Evolutionary conservation across 2,888 invertebrate species (phyloP).

Genomic region (Matsumyia berberina): DNA sequence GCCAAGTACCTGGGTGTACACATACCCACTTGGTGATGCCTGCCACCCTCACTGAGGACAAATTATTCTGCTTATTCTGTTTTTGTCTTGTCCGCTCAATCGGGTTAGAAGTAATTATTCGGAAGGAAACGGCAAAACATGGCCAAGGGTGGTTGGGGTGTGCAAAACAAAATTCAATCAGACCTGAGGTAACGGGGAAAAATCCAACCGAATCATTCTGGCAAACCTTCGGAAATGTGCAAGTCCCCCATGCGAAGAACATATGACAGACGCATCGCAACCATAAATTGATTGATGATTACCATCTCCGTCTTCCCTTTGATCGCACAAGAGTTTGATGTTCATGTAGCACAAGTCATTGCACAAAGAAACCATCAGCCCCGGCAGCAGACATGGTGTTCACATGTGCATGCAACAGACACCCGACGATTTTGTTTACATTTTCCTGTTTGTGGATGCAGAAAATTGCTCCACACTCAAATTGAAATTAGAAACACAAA

Average conservation of each 20-base stretch:
- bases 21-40: not conserved
- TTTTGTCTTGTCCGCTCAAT: constrained; percentile 68
- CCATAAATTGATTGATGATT: constrained; percentile 69
- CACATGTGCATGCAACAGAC: not conserved
- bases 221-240: constrained; percentile 37
- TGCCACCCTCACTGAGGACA: constrained; percentile 51
- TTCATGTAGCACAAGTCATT: constrained; percentile 31
- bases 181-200: constrained; percentile 46
- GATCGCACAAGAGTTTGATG: constrained; percentile 52
- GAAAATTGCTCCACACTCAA: constrained; percentile 60
- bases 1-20: constrained; percentile 57
- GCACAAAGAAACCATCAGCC: constrained; percentile 11
- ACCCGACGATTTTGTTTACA: constrained; percentile 33
- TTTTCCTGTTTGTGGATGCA: constrained; percentile 51
- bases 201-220: constrained; percentile 18
- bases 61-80: constrained; percentile 74
- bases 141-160: constrained; percentile 24
- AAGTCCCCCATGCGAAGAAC: constrained; percentile 1
- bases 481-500: constrained; percentile 54
- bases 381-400: not conserved
- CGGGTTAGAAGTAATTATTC: constrained; percentile 71
- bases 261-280: constrained; percentile 34
- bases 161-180: constrained; percentile 70
- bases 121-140: constrained; percentile 33
- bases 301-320: constrained; percentile 65